Evolutionary conservation across 2,888 invertebrate genomes (phyloP).

Genomic region (Microplitis deprimator): DNA sequence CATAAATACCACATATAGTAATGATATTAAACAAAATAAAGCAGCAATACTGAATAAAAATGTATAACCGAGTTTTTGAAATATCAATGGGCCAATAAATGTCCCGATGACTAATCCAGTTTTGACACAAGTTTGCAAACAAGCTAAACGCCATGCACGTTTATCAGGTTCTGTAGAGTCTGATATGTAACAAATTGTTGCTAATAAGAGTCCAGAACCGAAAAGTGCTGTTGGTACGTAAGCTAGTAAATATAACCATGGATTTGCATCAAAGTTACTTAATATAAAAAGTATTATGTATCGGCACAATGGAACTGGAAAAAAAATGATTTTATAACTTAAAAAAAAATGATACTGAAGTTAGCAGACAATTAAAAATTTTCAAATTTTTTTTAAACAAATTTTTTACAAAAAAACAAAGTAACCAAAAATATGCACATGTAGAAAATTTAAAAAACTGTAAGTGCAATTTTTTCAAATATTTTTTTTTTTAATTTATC

Average conservation of each 20-base stretch:
- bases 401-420: no score
- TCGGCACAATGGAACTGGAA: neutral
- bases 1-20: constrained; percentile 72
- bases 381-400: no score
- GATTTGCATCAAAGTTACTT: constrained; percentile 52
- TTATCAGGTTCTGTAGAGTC: constrained; percentile 77
- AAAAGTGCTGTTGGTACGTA: constrained; percentile 56
- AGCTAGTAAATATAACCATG: constrained; percentile 59
- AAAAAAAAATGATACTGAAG: no score
- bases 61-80: constrained; percentile 74
- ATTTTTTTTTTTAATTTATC: no score
- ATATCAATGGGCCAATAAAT: constrained; percentile 75
- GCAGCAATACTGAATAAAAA: constrained; percentile 73
- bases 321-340: constrained; percentile 53
- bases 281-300: constrained; percentile 55
- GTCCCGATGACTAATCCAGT: constrained; percentile 77
- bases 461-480: no score
- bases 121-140: constrained; percentile 75
- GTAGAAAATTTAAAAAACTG: no score
- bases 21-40: constrained; percentile 70
- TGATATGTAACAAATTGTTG: constrained; percentile 76
- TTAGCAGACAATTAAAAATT: no score
- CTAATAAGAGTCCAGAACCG: constrained; percentile 58
- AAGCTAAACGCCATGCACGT: constrained; percentile 72
- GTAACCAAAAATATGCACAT: no score